Conservation (phyloP, 2,797 vertebrate genomes). For the Sebastes hubbsi region DNA sequence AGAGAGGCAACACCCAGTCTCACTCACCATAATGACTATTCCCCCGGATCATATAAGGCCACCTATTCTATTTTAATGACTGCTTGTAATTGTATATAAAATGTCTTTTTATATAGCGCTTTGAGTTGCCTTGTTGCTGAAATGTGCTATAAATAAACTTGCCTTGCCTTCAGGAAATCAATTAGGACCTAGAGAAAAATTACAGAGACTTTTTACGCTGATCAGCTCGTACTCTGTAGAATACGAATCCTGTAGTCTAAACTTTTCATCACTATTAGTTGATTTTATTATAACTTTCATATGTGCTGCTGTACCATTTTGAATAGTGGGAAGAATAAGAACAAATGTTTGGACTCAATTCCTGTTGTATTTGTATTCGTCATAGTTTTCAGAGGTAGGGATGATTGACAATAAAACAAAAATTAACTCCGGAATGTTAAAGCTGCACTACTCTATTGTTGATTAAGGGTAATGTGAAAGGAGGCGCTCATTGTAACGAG, state of each 20-base stretch:
- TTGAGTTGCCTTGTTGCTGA: background rate
- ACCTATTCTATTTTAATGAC: background rate
- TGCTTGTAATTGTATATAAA: background rate
- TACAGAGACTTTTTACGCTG: conserved; percentile 50
- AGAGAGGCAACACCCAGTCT: conserved; percentile 54
- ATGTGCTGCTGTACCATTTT: background rate
- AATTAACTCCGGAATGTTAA: background rate
- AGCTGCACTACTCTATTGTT: background rate
- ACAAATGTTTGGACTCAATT: background rate
- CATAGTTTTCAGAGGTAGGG: accelerated
- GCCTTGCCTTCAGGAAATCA: conserved; percentile 61
- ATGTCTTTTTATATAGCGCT: too few relatives aligned
- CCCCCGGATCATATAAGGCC: conserved; percentile 71
- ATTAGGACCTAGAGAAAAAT: conserved; percentile 66
- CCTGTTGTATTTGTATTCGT: too few relatives aligned
- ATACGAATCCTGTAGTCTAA: background rate
- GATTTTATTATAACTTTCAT: background rate
- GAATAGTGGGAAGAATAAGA: background rate
- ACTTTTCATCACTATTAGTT: background rate
- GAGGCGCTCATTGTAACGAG: background rate
- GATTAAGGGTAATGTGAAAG: background rate
- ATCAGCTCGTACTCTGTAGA: conserved; percentile 38
- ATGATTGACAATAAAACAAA: too few relatives aligned
- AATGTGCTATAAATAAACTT: too few relatives aligned
- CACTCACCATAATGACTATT: conserved; percentile 62